Evolutionary conservation across 1,140 invertebrate genomes (phyloP).

Genomic region (Ceratosolen fusciceps): DNA sequence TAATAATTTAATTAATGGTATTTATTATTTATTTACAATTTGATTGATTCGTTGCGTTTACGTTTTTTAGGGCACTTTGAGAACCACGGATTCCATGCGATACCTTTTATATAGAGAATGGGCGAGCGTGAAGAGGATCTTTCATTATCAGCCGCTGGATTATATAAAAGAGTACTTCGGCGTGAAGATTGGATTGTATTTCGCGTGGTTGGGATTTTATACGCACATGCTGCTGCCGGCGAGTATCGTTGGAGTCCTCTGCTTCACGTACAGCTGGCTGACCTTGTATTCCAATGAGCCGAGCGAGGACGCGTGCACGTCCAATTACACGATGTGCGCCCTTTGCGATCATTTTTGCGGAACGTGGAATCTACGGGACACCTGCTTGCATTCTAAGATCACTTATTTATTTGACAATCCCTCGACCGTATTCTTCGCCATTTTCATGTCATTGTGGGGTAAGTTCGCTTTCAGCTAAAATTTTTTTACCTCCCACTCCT

Average conservation of each 20-base stretch:
- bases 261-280: constrained; percentile 85
- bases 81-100: constrained; percentile 78
- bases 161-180: constrained; percentile 93
- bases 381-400: constrained; percentile 86
- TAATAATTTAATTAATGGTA: constrained; percentile 39
- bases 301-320: constrained; percentile 88
- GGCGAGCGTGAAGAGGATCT: constrained; percentile 85
- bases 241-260: constrained; percentile 85
- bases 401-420: constrained; percentile 96
- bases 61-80: constrained; percentile 80
- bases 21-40: constrained; percentile 38
- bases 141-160: constrained; percentile 90
- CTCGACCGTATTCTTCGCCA: constrained; percentile 93
- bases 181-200: constrained; percentile 94
- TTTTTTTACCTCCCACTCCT: background rate
- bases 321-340: constrained; percentile 83
- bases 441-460: constrained; percentile 98
- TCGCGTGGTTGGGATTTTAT: constrained; percentile 98
- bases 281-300: constrained; percentile 82
- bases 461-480: constrained; percentile 61
- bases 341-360: constrained; percentile 87
- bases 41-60: constrained; percentile 3
- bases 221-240: constrained; percentile 93
- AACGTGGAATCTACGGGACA: constrained; percentile 87
- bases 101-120: constrained; percentile 87